These are phyloP conservation scores for Phrynocephalus forsythii DNA, from an alignment of 2,797 vertebrate genomes.

Conservation along the genomic window DNA sequence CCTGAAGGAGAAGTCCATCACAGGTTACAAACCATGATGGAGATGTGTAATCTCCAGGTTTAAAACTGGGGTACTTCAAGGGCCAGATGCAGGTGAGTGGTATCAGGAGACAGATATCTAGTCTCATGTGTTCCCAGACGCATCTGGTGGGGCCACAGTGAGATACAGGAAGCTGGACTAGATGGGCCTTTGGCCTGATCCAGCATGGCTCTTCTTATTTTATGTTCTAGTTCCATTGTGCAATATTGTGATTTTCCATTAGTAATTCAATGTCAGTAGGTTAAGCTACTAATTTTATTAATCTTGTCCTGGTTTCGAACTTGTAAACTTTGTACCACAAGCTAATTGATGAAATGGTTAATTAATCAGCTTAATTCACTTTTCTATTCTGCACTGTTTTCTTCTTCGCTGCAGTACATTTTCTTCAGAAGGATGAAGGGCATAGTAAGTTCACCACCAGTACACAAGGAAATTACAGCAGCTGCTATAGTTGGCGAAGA, in stretches of 20 bases:
- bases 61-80: no score
- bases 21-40: no score
- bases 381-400: background rate
- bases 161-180: no score
- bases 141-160: no score
- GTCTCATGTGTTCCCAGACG: no score
- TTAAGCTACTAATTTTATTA: slow-evolving; percentile 2
- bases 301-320: background rate
- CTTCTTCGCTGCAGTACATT: background rate
- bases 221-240: background rate
- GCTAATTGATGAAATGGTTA: slow-evolving; percentile 10
- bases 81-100: no score
- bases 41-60: no score
- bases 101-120: no score
- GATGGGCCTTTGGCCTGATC: no score
- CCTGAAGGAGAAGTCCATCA: no score
- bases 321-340: background rate
- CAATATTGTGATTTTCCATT: slow-evolving; percentile 9
- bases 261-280: background rate
- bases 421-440: background rate
- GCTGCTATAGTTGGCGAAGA: slow-evolving; percentile 16
- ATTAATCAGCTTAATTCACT: slow-evolving; percentile 22
- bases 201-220: background rate
- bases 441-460: background rate
- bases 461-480: slow-evolving; percentile 24